Percentiles rank a stretch among this genome's conserved stretches.
Conservation (phyloP, 2,888 invertebrate species). For the Orthosia gothica region DNA sequence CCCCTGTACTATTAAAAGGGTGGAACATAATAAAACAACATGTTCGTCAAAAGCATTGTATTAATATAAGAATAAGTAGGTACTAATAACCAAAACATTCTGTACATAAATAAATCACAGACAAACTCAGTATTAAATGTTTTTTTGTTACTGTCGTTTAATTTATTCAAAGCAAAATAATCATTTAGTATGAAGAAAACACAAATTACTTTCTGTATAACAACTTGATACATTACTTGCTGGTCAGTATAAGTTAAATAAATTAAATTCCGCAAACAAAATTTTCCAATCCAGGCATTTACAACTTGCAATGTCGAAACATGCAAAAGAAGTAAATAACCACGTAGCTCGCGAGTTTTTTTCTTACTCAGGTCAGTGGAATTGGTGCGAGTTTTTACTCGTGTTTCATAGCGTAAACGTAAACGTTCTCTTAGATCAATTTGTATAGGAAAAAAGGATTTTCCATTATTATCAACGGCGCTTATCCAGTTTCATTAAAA, state of each 20-base stretch:
- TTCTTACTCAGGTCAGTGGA: too few species aligned
- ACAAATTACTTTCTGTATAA: neutral
- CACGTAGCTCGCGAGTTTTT: neutral
- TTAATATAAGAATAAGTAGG: constrained; percentile 61
- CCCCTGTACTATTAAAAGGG: too few species aligned
- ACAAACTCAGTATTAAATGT: constrained; percentile 54
- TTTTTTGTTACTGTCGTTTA: constrained; percentile 10
- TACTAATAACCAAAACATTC: constrained; percentile 64
- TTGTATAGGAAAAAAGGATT: too few species aligned
- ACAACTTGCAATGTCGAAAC: neutral
- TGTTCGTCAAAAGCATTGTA: constrained; percentile 67
- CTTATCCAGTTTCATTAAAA: too few species aligned
- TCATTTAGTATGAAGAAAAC: neutral
- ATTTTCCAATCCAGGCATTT: neutral
- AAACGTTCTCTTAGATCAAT: too few species aligned
- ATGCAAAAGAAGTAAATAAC: neutral
- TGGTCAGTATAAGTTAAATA: neutral
- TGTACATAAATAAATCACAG: constrained; percentile 73
- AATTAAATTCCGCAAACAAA: neutral
- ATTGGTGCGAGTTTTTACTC: too few species aligned
- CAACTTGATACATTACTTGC: neutral
- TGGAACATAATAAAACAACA: constrained; percentile 15
- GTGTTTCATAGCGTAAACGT: too few species aligned
- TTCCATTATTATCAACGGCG: too few species aligned
- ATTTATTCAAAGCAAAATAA: neutral